Conservation (phyloP, 2,113 vertebrate genomes). For the Sterrhoptilus dennistouni region DNA sequence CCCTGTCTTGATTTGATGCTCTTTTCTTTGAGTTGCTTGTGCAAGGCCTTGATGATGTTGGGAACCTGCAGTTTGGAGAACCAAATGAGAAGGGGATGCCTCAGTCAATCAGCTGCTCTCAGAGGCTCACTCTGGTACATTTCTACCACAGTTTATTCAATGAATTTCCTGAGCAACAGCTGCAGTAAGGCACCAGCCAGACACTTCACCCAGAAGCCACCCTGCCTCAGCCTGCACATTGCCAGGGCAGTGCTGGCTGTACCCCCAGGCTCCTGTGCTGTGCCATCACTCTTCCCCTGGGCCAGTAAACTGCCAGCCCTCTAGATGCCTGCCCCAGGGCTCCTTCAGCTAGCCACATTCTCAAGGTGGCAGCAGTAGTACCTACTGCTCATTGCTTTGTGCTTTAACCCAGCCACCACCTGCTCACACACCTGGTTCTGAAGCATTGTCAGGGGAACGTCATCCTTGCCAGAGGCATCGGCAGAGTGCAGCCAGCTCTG, state of each 20-base stretch:
- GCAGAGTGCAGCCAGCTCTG: constrained; percentile 66
- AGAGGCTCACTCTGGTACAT: neutral
- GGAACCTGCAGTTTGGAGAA: constrained; percentile 79
- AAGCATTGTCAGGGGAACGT: constrained; percentile 77
- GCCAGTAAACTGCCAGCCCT: neutral
- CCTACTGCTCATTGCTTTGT: neutral
- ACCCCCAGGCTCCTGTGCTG: neutral
- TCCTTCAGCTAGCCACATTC: neutral
- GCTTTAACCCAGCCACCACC: neutral
- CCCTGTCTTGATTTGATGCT: constrained; percentile 87
- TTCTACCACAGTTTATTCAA: neutral
- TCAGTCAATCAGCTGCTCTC: neutral
- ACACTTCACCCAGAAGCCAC: neutral
- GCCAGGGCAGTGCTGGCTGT: neutral
- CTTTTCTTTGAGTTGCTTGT: constrained; percentile 89
- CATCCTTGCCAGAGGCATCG: constrained; percentile 64
- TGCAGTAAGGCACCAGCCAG: neutral
- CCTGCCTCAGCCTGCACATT: neutral
- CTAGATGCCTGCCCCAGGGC: neutral
- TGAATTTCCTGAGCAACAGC: neutral
- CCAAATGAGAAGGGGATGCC: neutral
- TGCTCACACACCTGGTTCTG: constrained; percentile 80
- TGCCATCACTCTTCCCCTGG: fast-evolving
- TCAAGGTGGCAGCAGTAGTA: neutral
- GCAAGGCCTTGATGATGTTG: constrained; percentile 85